These are phyloP conservation scores for Zoanthus sansibaricus DNA, from an alignment of 92 coral and sea anemone genomes.

Conservation along the genomic window DNA sequence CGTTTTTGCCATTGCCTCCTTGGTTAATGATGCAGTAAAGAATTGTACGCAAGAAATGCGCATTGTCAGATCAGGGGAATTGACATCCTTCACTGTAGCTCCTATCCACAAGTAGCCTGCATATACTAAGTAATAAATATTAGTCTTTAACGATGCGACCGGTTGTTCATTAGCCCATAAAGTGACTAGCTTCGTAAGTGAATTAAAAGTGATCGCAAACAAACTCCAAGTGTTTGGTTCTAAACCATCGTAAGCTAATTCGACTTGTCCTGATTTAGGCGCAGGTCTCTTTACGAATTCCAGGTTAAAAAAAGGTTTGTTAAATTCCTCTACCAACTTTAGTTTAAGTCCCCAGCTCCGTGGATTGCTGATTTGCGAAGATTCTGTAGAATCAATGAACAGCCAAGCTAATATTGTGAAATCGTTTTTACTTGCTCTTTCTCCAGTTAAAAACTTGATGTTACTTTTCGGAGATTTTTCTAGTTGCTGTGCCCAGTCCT, in stretches of 20 bases:
- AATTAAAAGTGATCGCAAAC: slow-evolving; percentile 1
- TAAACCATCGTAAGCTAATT: not conserved
- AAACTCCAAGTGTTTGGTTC: slow-evolving; percentile 12
- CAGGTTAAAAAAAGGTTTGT: not conserved
- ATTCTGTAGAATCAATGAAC: not conserved
- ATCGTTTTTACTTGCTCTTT: not conserved
- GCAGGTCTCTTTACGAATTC: not conserved
- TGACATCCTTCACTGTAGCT: not conserved
- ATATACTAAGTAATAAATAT: not conserved
- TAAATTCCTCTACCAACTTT: not conserved
- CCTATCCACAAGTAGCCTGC: slow-evolving; percentile 17
- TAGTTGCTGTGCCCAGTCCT: slow-evolving; percentile 10
- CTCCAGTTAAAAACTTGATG: not conserved
- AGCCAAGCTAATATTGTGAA: slow-evolving; percentile 34
- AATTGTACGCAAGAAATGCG: slow-evolving; percentile 32
- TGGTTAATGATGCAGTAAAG: slow-evolving; percentile 25
- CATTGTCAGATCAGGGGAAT: not conserved
- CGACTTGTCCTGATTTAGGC: not conserved
- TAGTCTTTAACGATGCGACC: not conserved
- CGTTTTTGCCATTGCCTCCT: slow-evolving; percentile 17
- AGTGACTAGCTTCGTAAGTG: not conserved
- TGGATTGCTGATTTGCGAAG: not conserved
- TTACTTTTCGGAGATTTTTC: not conserved
- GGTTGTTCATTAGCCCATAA: slow-evolving; percentile 26
- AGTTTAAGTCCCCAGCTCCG: not conserved